These are phyloP conservation scores for Pardosa pseudoannulata DNA, from an alignment of 2,888 invertebrate species.

Conservation along the genomic window DNA sequence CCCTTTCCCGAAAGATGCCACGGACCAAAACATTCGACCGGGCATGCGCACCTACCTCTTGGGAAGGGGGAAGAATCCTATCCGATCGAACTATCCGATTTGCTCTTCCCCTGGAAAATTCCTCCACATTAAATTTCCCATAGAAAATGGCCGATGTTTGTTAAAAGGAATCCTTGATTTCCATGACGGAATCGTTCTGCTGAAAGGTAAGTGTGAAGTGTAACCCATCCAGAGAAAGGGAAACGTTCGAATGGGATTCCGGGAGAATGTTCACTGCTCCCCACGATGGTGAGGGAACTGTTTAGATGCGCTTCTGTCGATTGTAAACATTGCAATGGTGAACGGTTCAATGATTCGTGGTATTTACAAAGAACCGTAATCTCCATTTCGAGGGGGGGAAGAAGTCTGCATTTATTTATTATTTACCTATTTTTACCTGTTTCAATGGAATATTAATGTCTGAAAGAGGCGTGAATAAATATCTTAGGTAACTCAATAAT, in stretches of 20 bases:
- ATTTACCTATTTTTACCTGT: no score
- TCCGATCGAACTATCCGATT: conserved; percentile 17
- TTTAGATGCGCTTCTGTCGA: background rate
- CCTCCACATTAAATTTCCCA: background rate
- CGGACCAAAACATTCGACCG: conserved; percentile 16
- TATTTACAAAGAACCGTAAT: no score
- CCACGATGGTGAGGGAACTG: no score
- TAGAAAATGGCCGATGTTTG: background rate
- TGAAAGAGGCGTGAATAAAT: no score
- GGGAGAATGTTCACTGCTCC: background rate
- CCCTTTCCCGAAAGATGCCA: conserved; percentile 30
- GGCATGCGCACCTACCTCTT: conserved; percentile 33
- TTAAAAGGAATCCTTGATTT: background rate
- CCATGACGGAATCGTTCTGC: no score
- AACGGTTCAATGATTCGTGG: no score
- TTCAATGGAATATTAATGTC: no score
- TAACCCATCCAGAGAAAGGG: no score
- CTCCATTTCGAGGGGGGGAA: no score
- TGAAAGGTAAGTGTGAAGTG: no score
- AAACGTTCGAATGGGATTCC: background rate
- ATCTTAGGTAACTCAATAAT: no score
- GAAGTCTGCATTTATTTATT: no score
- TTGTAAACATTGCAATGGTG: background rate
- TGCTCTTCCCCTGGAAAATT: conserved; percentile 3
- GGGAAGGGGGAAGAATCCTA: background rate